Evolutionary conservation across 2,797 vertebrate genomes (phyloP).

Genomic region (Silurus aristotelis): DNA sequence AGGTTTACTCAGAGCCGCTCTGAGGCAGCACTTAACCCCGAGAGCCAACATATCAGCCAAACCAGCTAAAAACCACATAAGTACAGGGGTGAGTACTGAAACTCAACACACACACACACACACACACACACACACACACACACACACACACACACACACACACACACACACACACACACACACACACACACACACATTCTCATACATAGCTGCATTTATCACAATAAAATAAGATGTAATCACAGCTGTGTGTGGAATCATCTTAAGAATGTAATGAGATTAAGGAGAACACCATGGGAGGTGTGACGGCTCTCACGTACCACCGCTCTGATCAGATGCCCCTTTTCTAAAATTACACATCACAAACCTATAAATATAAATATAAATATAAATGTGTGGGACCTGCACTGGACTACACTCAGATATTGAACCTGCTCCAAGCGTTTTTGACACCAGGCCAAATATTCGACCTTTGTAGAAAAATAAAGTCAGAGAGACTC

Average conservation of each 20-base stretch:
- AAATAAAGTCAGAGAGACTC: conserved; percentile 1
- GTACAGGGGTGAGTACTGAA: conserved; percentile 63
- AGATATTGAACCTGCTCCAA: neutral
- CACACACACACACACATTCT: too few species aligned
- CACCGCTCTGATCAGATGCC: neutral
- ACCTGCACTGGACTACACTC: too few species aligned
- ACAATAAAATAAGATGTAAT: too few species aligned
- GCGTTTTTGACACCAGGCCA: neutral
- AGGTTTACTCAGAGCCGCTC: conserved; percentile 59
- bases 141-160: too few species aligned
- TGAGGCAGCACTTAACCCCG: conserved; percentile 55
- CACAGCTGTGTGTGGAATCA: neutral
- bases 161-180: neutral
- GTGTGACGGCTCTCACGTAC: conserved; percentile 13
- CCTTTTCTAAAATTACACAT: neutral
- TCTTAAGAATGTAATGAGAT: neutral
- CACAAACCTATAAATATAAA: neutral
- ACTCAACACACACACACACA: neutral
- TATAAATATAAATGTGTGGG: neutral
- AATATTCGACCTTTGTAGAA: conserved; percentile 18
- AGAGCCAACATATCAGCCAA: conserved; percentile 59
- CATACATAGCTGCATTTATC: neutral
- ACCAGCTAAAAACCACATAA: conserved; percentile 64
- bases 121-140: neutral
- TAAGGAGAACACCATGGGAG: conserved; percentile 60